Conservation (phyloP, 2,888 invertebrate species). For the Hirtodrosophila trivittata region DNA sequence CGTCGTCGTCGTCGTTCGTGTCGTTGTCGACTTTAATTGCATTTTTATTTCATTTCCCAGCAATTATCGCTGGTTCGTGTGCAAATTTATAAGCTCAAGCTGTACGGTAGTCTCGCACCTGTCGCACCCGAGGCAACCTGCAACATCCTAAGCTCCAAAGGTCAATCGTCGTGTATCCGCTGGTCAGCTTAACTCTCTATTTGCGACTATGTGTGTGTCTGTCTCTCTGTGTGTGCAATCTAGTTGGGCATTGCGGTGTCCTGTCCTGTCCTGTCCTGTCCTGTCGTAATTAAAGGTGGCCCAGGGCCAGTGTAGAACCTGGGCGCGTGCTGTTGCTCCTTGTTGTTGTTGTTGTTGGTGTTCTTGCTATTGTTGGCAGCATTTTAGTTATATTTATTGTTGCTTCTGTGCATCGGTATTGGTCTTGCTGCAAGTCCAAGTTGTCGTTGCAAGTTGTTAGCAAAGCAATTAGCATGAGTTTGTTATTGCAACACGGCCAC, state of each 20-base stretch:
- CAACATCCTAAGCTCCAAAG: conserved; percentile 57
- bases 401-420: conserved; percentile 51
- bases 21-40: conserved; percentile 74
- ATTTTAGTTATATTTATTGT: conserved; percentile 71
- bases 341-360: conserved; percentile 14
- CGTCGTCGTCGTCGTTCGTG: background rate
- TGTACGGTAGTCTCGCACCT: conserved; percentile 21
- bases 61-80: conserved; percentile 77
- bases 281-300: conserved; percentile 71
- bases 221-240: conserved; percentile 44
- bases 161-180: conserved; percentile 66
- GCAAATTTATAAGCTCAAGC: conserved; percentile 65
- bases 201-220: conserved; percentile 27
- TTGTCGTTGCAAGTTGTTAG: conserved; percentile 71
- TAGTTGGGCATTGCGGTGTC: conserved; percentile 44
- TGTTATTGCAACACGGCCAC: conserved; percentile 60
- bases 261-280: conserved; percentile 50
- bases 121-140: conserved; percentile 43
- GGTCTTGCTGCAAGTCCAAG: conserved; percentile 57
- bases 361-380: conserved; percentile 33
- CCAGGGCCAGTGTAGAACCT: conserved; percentile 42
- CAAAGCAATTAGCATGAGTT: conserved; percentile 79
- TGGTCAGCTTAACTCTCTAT: conserved; percentile 35
- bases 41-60: conserved; percentile 81
- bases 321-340: conserved; percentile 30